Conservation (phyloP, 2,797 vertebrate species). For the Tadarida brasiliensis region DNA sequence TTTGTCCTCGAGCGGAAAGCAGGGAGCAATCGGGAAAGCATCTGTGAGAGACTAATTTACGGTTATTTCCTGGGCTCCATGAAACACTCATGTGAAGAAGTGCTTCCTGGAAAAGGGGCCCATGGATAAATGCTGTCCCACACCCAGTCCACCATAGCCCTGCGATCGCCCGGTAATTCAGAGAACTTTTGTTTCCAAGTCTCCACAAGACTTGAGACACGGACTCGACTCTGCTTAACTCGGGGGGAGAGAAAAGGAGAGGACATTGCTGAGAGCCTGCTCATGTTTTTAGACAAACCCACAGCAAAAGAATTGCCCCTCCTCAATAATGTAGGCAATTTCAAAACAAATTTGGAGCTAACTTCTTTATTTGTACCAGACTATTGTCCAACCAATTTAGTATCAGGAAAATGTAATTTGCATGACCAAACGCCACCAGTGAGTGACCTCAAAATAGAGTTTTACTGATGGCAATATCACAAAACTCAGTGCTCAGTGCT, state of each 20-base stretch:
- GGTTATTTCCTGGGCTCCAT: neutral
- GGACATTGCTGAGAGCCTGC: neutral
- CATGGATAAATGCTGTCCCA: neutral
- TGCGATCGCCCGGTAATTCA: neutral
- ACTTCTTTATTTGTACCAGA: neutral
- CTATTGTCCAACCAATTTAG: neutral
- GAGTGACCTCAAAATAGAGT: neutral
- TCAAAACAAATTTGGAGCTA: neutral
- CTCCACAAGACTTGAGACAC: neutral
- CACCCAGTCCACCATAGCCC: neutral
- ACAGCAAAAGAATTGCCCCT: neutral
- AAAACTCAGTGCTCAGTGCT: neutral
- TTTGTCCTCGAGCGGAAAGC: neutral
- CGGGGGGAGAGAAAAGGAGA: neutral
- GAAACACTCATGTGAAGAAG: neutral
- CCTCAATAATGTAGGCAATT: neutral
- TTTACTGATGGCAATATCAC: neutral
- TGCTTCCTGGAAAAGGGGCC: neutral
- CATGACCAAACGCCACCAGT: neutral
- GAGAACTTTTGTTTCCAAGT: too few relatives aligned
- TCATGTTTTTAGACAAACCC: neutral
- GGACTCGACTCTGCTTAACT: neutral
- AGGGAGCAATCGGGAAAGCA: neutral
- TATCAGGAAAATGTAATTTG: neutral
- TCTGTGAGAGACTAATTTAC: neutral